Evolutionary conservation across 2,113 vertebrate species (phyloP), one percentile per base, ranked within the genome.

Genomic region (Rafetus swinhoei): DNA sequence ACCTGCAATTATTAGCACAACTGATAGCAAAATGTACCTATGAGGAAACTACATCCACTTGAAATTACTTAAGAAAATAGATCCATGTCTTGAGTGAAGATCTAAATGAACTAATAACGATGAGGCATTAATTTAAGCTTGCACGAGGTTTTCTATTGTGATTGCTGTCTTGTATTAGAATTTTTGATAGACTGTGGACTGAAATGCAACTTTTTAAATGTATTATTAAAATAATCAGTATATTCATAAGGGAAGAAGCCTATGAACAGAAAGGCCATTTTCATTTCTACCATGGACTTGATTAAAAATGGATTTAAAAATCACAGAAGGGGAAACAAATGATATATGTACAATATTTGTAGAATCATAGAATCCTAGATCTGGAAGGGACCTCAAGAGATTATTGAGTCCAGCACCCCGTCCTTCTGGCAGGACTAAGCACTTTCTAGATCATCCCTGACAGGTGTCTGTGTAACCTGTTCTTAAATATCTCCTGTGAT

Each of bases 221-320:
- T 65, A 53, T 56, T 65, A 24, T 45, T 9, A 87, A 60, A 92
- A 35, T 29, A 88, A 83, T 53, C 27, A 81, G 52, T 81, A 32
- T 55, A 56, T 76, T 85, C 53, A 79, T 91, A 88, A 80, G 65
- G 80, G 89, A 85, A 79, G 7, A 11, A 55, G 87, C 86, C 85
- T 53, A 27, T 79, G 54, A 80, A 29, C 15, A 65, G 59, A 81
- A 84, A 39, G 52, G 29, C 32, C 87, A n/a, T 1, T 84, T 91
- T 87, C 86, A 6, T 94, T 90, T 93, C 1, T 9, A 45, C 55
- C 52, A 29, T 13, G 86, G 53, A 82, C 29, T 87, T 81, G 88
- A 81, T 9, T 11, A 83, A 94, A 96, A 92, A 84, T 7, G 79
- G 82, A 27, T 1, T 60, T 56, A 52, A 93, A 92, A 83, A 91